These are phyloP conservation scores for Zoanthus sansibaricus DNA, from an alignment of 92 coral and sea anemone genomes.

Conservation along the genomic window DNA sequence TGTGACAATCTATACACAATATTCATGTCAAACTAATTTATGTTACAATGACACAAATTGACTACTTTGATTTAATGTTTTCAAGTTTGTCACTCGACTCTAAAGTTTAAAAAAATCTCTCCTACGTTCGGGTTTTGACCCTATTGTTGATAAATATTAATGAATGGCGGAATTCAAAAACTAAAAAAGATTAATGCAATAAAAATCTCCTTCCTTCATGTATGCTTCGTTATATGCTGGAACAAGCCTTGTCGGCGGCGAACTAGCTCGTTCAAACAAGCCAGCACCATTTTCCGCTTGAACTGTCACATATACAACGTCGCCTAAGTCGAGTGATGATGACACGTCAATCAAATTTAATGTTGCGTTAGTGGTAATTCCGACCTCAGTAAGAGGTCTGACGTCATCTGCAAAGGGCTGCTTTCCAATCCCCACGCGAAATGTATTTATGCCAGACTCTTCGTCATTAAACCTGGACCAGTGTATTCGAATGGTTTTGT, in stretches of 20 bases:
- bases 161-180: not conserved
- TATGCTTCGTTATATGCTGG: constrained; percentile 67
- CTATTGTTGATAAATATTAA: not conserved
- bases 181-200: constrained; percentile 64
- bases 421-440: constrained; percentile 75
- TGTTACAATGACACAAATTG: too few species aligned
- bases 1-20: too few species aligned
- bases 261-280: constrained; percentile 59
- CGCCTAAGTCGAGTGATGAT: constrained; percentile 69
- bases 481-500: constrained; percentile 81
- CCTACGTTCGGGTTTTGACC: not conserved
- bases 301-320: constrained; percentile 75
- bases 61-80: too few species aligned
- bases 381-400: constrained; percentile 60
- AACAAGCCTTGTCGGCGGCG: constrained; percentile 84
- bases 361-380: constrained; percentile 61
- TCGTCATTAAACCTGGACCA: constrained; percentile 83
- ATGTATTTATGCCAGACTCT: constrained; percentile 80
- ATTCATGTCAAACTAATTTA: too few species aligned
- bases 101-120: too few species aligned
- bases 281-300: constrained; percentile 88
- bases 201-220: constrained; percentile 73
- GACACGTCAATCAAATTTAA: constrained; percentile 52
- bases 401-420: constrained; percentile 61
- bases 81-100: too few species aligned